A percentile compares a stretch with the other conserved stretches of the same genome.
phyloP scores from a whole-genome alignment of 2,113 vertebrate species.

The Passer montanus region DNA sequence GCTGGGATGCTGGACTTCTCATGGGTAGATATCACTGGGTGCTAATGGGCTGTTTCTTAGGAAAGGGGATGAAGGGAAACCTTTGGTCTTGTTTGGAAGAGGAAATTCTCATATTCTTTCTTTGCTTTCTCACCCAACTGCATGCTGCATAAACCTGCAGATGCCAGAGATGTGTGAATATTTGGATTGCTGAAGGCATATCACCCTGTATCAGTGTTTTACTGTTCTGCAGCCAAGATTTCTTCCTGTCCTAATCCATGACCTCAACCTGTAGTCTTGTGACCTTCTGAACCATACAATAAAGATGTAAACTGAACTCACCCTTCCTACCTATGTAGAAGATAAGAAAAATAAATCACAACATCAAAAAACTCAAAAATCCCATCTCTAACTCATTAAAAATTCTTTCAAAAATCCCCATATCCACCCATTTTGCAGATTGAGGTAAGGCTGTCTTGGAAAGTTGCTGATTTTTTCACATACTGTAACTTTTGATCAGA shows the following conservation, averaged over 20 bases:
- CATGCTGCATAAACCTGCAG: not conserved
- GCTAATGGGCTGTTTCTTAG: not conserved
- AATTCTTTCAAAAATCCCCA: not conserved
- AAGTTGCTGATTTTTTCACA: not conserved
- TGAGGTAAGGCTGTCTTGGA: not conserved
- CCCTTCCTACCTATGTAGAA: not conserved
- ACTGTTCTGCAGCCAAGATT: not conserved
- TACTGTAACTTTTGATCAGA: not conserved
- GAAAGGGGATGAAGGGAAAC: not conserved
- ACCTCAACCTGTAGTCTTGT: not conserved
- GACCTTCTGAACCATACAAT: not conserved
- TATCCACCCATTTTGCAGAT: accelerated
- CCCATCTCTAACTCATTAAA: not conserved
- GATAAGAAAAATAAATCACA: not conserved
- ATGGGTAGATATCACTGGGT: not conserved
- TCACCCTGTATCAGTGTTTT: not conserved
- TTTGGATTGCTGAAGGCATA: not conserved
- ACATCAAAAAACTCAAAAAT: not conserved
- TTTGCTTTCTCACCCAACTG: not conserved
- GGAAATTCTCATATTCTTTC: not conserved
- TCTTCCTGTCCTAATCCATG: not conserved
- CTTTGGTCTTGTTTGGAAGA: not conserved
- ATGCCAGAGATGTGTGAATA: not conserved
- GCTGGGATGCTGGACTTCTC: not conserved
- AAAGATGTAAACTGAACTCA: not conserved